Percentiles rank a stretch among this genome's conserved stretches.
These are phyloP conservation scores for Yponomeuta sedellus DNA, from an alignment of 2,888 invertebrate genomes.

Conservation along the genomic window DNA sequence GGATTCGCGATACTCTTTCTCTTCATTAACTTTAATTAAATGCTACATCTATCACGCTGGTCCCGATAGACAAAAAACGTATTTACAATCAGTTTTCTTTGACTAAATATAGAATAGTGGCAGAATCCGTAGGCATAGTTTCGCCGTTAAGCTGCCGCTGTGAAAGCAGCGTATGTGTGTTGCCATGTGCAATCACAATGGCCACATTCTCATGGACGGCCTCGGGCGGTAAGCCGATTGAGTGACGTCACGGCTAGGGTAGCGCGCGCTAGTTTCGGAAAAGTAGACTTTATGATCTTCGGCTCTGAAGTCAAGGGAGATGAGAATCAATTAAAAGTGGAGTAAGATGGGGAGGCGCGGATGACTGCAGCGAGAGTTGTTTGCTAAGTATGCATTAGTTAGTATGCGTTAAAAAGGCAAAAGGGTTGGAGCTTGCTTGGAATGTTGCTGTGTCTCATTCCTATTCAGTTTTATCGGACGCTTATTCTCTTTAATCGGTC, in stretches of 20 bases:
- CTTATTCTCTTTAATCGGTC: too few relatives aligned
- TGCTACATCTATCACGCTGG: too few relatives aligned
- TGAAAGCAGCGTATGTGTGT: conserved; percentile 49
- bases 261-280: conserved; percentile 4
- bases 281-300: not conserved
- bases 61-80: too few relatives aligned
- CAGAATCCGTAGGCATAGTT: not conserved
- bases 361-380: not conserved
- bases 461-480: too few relatives aligned
- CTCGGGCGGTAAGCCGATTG: conserved; percentile 74
- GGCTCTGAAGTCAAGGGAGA: not conserved
- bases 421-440: not conserved
- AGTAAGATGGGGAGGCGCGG: not conserved
- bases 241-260: conserved; percentile 55
- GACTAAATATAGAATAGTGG: too few relatives aligned
- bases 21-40: too few relatives aligned
- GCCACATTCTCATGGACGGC: conserved; percentile 73
- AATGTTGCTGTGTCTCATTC: too few relatives aligned
- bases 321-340: not conserved
- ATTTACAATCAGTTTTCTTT: too few relatives aligned
- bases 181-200: conserved; percentile 70
- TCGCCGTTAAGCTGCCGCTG: conserved; percentile 6
- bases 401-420: not conserved
- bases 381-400: not conserved
- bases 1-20: too few relatives aligned